Conservation (phyloP, 1,140 invertebrate genomes). For the Stenopsyche tienmushanensis region DNA sequence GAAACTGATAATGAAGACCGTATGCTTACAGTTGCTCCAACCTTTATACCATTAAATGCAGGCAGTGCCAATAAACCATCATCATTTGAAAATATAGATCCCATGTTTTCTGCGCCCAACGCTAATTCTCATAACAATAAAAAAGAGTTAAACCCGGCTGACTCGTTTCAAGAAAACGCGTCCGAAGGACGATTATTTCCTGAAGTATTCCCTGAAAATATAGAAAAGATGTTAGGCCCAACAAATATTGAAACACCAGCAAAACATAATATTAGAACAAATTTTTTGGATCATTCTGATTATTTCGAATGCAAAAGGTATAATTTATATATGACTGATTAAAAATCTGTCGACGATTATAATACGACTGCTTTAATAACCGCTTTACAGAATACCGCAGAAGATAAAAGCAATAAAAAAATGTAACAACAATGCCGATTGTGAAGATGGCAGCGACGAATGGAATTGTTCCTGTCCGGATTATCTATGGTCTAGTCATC, state of each 20-base stretch:
- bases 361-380: no score
- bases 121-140: neutral
- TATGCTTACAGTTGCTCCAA: no score
- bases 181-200: no score
- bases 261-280: neutral
- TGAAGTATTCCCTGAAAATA: neutral
- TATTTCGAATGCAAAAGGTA: slow-evolving; percentile 32
- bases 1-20: no score
- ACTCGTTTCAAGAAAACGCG: neutral
- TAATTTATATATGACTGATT: neutral
- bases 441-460: slow-evolving; percentile 82
- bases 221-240: neutral
- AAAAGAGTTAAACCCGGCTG: neutral
- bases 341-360: no score
- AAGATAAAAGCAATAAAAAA: slow-evolving; percentile 58
- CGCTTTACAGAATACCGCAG: slow-evolving; percentile 63
- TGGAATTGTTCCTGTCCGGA: slow-evolving; percentile 71
- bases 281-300: neutral
- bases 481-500: slow-evolving; percentile 57
- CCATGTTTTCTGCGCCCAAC: no score
- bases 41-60: no score
- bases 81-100: no score
- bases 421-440: slow-evolving; percentile 73
- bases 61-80: no score
- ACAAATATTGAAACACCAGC: neutral